Base-by-base conservation (phyloP, 2,113 vertebrate species). In the Struthio camelus region DNA sequence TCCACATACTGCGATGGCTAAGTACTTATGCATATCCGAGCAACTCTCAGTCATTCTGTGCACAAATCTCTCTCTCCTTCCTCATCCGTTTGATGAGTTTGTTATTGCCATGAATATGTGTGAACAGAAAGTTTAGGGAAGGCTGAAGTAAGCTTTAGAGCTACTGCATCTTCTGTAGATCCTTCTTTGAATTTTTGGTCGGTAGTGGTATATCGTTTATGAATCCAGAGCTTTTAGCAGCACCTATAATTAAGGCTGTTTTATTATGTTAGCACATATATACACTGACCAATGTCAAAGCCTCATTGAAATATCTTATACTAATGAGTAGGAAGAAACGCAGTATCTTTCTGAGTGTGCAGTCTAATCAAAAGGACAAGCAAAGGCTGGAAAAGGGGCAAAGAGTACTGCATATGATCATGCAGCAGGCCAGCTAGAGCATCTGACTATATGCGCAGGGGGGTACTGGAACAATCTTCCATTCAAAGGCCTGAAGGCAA, bases 361-460 rank as follows among this genome's bases (percentile, higher is more conserved):
- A 1, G 1, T n/a, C 42, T 70, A 59, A 85, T 80, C 85, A 84
- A 50, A 75, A 56, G 58, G 36, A 70, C 0, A 13, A 80, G 61
- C 50, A 20, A 40, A 59, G 48, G 44, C 48, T 76, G 34, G 20
- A 5, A 20, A 32, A 76, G 80, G 67, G 85, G 61, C 54, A 85
- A 66, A 50, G 32, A 59, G 18, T 50, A 34, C 16, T 85, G 32
- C 73, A 80, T 18, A 79, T 79, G 66, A 75, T 32, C 67, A 9
- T 32, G n/a, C 32, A 58, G 48, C 22, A 58, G 19, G 84, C 0
- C 0, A 69, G 32, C 36, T 0, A 2, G 30, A 78, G 28, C 32
- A 28, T 32, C 16, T 50, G 25, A 46, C 27, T 50, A 10, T 19
- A 18, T 42, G 10, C 58, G 19, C 10, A 58, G 20, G 10, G 11